Conservation (phyloP, 2,797 vertebrate genomes). For the Enteromius anoplus region DNA sequence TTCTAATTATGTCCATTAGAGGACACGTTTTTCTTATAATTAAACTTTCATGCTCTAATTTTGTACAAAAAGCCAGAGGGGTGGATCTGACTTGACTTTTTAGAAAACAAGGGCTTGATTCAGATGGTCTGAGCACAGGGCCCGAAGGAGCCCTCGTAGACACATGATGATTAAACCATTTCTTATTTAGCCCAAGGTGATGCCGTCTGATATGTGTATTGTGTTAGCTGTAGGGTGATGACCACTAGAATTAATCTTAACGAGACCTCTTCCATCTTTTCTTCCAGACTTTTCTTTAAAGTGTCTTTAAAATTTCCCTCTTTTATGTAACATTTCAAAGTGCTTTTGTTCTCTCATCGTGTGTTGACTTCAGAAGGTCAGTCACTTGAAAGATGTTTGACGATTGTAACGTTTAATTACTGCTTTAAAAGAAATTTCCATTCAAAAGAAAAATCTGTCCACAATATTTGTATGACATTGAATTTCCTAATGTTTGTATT, state of each 20-base stretch:
- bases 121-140: not conserved
- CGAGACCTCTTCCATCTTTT: not conserved
- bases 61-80: conserved; percentile 19
- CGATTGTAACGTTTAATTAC: conserved; percentile 36
- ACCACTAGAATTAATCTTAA: conserved; percentile 9
- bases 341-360: conserved; percentile 5
- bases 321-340: conserved; percentile 8
- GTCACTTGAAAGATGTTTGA: conserved; percentile 9
- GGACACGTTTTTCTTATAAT: conserved; percentile 21
- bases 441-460: conserved; percentile 22
- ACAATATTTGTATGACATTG: conserved; percentile 28
- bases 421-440: conserved; percentile 3
- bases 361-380: conserved; percentile 29
- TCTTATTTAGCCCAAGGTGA: conserved; percentile 1
- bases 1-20: conserved; percentile 23
- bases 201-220: conserved; percentile 3
- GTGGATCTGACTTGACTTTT: not conserved
- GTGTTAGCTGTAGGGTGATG: conserved; percentile 4
- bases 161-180: not conserved
- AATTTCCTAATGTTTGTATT: conserved; percentile 31
- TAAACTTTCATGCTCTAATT: not conserved
- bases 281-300: conserved; percentile 22
- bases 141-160: not conserved
- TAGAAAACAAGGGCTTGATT: conserved; percentile 2
- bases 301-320: conserved; percentile 51